Evolutionary conservation across 2,888 invertebrate genomes (phyloP).

Genomic region (Andrena trimmerana): DNA sequence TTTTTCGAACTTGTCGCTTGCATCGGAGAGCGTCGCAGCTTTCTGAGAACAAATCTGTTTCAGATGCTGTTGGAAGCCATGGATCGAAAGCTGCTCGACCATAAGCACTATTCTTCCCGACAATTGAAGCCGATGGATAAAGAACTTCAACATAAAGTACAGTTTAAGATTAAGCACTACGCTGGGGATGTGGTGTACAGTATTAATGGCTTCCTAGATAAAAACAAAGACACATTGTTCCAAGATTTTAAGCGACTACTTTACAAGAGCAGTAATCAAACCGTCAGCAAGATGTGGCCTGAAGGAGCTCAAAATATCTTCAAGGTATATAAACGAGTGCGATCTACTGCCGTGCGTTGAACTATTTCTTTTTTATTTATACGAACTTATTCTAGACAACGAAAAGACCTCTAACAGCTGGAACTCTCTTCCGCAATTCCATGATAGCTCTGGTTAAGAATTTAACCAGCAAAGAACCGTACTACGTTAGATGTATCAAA

Average conservation of each 20-base stretch:
- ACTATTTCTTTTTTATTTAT: not conserved
- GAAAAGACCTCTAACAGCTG: slow-evolving; percentile 97
- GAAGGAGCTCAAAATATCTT: slow-evolving; percentile 96
- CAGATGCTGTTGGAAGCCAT: slow-evolving; percentile 94
- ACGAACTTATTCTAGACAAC: slow-evolving; percentile 90
- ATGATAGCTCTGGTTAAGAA: slow-evolving; percentile 96
- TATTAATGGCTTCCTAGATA: slow-evolving; percentile 96
- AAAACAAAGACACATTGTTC: slow-evolving; percentile 98
- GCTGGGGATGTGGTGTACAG: slow-evolving; percentile 98
- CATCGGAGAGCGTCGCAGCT: not conserved
- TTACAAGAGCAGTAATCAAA: slow-evolving; percentile 92
- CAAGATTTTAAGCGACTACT: slow-evolving; percentile 98
- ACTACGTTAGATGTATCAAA: slow-evolving; percentile 98
- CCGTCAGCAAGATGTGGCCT: slow-evolving; percentile 97
- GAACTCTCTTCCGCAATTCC: slow-evolving; percentile 97
- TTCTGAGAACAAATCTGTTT: slow-evolving; percentile 14
- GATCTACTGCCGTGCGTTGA: not conserved
- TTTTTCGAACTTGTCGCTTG: not conserved
- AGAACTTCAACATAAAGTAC: slow-evolving; percentile 90
- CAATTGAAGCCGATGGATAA: slow-evolving; percentile 94
- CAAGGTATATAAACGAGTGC: slow-evolving; percentile 86
- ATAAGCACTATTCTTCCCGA: slow-evolving; percentile 96
- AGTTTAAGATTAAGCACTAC: slow-evolving; percentile 96
- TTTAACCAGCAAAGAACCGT: slow-evolving; percentile 96
- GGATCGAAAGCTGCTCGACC: slow-evolving; percentile 94